Evolutionary conservation across 2,888 invertebrate genomes (phyloP), one percentile per base, ranked within the genome.

Genomic region (Vanessa cardui): DNA sequence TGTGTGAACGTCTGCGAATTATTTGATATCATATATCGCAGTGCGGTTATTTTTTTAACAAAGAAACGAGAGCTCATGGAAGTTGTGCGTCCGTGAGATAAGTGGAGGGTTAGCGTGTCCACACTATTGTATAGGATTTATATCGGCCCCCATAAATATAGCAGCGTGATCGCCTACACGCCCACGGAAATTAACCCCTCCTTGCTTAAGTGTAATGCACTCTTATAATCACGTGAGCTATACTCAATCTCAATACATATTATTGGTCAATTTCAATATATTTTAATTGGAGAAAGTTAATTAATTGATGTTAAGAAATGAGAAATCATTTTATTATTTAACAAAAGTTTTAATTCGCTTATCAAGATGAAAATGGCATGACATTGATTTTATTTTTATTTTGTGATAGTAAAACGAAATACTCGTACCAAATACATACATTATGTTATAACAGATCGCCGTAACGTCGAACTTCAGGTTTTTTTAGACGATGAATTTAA

Each of bases 141-240:
- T 70, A 68, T 66, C 66, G 64, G 74, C 66, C 71, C 77, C 76
- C 79, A 81, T 83, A 83, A 84, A 84, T 60, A 65, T 33, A 50
- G 61, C 50, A 18, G 15, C 50, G 52, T 50, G 52, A 65, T 65
- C 52, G 65, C 52, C 46, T 60, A 33, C 21, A 70, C 69, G 80
- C 79, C 56, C 56, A 59, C 59, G 54, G 44, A 63, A 58, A 62
- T 67, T 67, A 58, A 58, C 44, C 47, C 31, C 39, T 49, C 66
- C 50, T 58, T 45, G 44, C 39, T 33, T 12, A 39, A 52, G 39
- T 63, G 46, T 63, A 60, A 45, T 31, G 45, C 49, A 52, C 54
- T 54, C 46, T 60, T 45, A 31, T 61, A 52, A 21, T 20, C 20
- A 18, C 20, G 20, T 20, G 49, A 20, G 12, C 15, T 52, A 52